Evolutionary conservation across 2,113 vertebrate genomes (phyloP).

Genomic region (Aviceda subcristata): DNA sequence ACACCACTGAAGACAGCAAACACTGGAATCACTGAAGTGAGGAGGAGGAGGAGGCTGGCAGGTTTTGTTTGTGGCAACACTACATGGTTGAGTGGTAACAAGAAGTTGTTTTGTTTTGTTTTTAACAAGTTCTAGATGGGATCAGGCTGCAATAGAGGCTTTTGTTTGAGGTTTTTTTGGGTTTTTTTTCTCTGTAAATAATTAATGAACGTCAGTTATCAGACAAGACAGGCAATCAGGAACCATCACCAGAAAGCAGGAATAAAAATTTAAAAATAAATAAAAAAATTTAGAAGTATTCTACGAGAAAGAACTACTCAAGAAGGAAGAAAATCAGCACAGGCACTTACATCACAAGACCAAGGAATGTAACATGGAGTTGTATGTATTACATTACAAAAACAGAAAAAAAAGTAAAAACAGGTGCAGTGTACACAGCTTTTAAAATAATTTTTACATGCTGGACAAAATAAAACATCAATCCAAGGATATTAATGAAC

Average conservation of each 20-base stretch:
- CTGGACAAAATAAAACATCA: constrained; percentile 19
- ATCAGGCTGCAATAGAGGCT: constrained; percentile 99
- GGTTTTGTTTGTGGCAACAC: constrained; percentile 67
- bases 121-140: constrained; percentile 82
- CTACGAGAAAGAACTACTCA: constrained; percentile 74
- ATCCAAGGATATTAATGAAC: not conserved
- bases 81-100: constrained; percentile 66
- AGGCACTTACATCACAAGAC: constrained; percentile 72
- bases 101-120: constrained; percentile 54
- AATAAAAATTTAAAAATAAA: constrained; percentile 73
- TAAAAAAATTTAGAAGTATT: constrained; percentile 34
- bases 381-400: constrained; percentile 49
- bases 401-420: constrained; percentile 1
- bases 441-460: constrained; percentile 1
- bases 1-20: constrained; percentile 66
- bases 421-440: not conserved
- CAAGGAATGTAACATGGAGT: constrained; percentile 59
- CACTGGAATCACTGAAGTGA: constrained; percentile 36
- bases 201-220: constrained; percentile 79
- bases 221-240: constrained; percentile 99
- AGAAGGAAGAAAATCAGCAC: constrained; percentile 68
- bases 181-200: constrained; percentile 66
- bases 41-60: constrained; percentile 63
- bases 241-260: constrained; percentile 93
- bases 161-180: constrained; percentile 73